phyloP scores from a whole-genome alignment of 2,797 vertebrate genomes.

The Rhinichthys osculus region DNA sequence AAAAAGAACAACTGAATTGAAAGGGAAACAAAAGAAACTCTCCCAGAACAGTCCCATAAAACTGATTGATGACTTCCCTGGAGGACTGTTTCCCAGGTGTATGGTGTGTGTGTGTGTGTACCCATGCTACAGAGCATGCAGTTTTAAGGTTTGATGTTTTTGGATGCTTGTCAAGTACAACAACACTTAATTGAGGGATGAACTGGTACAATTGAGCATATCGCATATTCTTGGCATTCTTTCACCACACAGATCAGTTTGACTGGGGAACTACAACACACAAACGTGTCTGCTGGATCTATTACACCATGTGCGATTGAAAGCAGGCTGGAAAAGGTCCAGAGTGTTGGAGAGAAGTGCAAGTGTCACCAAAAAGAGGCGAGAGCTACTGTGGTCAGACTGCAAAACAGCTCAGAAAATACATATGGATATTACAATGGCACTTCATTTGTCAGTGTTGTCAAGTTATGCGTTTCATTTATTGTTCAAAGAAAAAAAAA shows the following conservation, averaged over 20 bases:
- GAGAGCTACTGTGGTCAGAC: conserved; percentile 37
- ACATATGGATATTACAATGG: neutral
- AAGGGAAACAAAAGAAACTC: conserved; percentile 73
- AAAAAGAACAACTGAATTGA: conserved; percentile 73
- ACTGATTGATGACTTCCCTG: conserved; percentile 85
- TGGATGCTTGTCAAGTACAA: conserved; percentile 79
- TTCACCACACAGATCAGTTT: conserved; percentile 51
- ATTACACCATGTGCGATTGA: conserved; percentile 35
- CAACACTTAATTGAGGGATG: conserved; percentile 72
- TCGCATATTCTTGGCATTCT: conserved; percentile 67
- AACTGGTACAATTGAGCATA: conserved; percentile 68
- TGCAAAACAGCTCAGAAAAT: conserved; percentile 11
- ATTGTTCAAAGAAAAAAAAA: neutral
- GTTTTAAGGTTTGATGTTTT: conserved; percentile 74
- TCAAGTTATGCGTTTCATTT: conserved; percentile 7
- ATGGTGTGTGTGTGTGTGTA: conserved; percentile 59
- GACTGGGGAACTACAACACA: conserved; percentile 10
- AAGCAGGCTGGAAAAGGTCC: conserved; percentile 32
- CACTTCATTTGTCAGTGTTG: conserved; percentile 2
- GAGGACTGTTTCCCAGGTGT: conserved; percentile 85
- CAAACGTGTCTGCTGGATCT: conserved; percentile 36
- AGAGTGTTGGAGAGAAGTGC: conserved; percentile 23
- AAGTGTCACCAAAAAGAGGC: conserved; percentile 16
- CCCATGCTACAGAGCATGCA: conserved; percentile 41
- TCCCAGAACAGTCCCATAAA: conserved; percentile 83